Evolutionary conservation across 2,113 vertebrate species (phyloP).

Genomic region (Rhineura floridana): DNA sequence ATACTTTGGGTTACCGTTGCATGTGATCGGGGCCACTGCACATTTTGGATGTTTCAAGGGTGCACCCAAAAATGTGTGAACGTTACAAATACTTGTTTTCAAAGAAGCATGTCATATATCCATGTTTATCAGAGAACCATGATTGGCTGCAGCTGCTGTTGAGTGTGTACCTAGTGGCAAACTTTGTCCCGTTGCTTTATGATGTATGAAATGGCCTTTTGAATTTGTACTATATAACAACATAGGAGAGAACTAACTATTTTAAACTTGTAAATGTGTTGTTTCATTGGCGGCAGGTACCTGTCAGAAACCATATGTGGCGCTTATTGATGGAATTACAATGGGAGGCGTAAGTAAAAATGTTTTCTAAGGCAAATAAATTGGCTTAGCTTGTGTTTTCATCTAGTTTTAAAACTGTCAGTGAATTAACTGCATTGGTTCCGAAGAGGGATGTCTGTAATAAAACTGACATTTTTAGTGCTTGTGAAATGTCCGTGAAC

Average conservation of each 20-base stretch:
- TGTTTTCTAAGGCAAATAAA: neutral
- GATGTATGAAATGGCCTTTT: neutral
- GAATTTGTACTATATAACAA: neutral
- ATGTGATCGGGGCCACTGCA: too few species aligned
- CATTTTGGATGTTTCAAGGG: neutral
- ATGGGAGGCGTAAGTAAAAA: conserved; percentile 95
- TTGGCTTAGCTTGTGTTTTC: neutral
- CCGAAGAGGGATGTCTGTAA: neutral
- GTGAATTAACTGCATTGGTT: neutral
- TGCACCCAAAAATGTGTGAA: neutral
- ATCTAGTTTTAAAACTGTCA: neutral
- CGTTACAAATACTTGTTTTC: neutral
- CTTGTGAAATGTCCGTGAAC: neutral
- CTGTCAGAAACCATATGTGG: conserved; percentile 88
- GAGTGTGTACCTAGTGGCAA: neutral
- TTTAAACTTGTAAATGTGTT: conserved; percentile 25
- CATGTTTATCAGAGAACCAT: neutral
- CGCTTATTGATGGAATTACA: conserved; percentile 93
- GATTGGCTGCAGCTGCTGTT: neutral
- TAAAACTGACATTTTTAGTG: neutral
- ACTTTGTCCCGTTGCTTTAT: neutral
- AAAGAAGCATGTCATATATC: neutral
- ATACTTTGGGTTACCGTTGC: too few species aligned
- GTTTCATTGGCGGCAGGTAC: conserved; percentile 72
- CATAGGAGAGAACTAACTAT: neutral